phyloP scores from a whole-genome alignment of 2,113 vertebrate genomes.

The Chunga burmeisteri region DNA sequence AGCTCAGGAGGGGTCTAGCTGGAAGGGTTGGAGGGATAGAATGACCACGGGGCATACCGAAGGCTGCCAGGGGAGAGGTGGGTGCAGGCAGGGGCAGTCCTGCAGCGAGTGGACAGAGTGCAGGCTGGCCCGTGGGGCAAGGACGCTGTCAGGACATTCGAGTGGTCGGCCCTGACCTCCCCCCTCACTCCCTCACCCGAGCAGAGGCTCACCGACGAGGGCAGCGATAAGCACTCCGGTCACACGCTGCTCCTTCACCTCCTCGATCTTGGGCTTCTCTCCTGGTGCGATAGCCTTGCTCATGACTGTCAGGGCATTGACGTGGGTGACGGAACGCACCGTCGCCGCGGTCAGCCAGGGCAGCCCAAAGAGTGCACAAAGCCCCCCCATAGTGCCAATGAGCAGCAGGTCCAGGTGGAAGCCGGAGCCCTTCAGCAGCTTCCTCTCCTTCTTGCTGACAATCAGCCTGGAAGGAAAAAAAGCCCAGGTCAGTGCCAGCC shows the following conservation, averaged over 20 bases:
- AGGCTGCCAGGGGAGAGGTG: background rate
- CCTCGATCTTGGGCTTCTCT: slow-evolving; percentile 92
- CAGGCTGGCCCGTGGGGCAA: background rate
- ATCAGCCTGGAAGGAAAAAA: slow-evolving; percentile 81
- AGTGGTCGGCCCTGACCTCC: background rate
- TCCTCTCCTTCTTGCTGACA: slow-evolving; percentile 93
- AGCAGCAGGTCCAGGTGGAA: slow-evolving; percentile 97
- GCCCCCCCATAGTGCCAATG: slow-evolving; percentile 89
- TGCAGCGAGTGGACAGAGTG: background rate
- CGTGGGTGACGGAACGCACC: slow-evolving; percentile 92
- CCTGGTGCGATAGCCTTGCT: slow-evolving; percentile 93
- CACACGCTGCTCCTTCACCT: slow-evolving; percentile 96
- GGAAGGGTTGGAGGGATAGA: background rate
- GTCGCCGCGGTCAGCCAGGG: slow-evolving; percentile 96
- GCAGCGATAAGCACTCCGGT: slow-evolving; percentile 89
- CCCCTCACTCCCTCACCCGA: background rate
- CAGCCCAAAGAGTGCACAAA: slow-evolving; percentile 92
- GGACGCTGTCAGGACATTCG: background rate
- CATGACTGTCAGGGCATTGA: slow-evolving; percentile 96
- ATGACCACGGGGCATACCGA: background rate
- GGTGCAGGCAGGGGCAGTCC: background rate
- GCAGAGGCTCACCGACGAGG: slow-evolving; percentile 87
- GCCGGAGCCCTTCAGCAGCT: slow-evolving; percentile 91
- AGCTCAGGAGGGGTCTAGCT: background rate
- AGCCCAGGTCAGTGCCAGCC: background rate